phyloP scores from a whole-genome alignment of 2,113 vertebrate species.

The Trogon melanurus region DNA sequence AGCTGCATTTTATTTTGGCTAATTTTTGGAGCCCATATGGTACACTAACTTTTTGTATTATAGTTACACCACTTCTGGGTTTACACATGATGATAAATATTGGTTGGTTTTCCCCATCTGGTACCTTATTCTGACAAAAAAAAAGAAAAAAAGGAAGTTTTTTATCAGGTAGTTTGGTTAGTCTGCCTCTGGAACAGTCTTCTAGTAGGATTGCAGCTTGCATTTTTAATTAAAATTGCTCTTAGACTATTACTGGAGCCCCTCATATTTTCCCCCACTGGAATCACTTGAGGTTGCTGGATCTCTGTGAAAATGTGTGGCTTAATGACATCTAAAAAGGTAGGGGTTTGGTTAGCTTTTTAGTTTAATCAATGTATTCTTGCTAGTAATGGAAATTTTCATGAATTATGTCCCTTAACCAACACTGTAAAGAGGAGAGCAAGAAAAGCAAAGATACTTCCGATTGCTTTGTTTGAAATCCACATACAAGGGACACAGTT shows the following conservation, averaged over 20 bases:
- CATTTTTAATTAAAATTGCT: neutral
- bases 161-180: neutral
- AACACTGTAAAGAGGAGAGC: neutral
- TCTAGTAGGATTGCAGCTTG: neutral
- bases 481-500: neutral
- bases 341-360: accelerated
- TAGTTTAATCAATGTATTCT: neutral
- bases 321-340: neutral
- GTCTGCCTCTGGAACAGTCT: neutral
- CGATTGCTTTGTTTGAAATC: neutral
- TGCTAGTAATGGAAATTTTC: neutral
- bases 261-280: neutral
- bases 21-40: constrained; percentile 5
- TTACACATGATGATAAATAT: constrained; percentile 19
- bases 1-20: constrained; percentile 15
- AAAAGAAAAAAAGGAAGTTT: neutral
- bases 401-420: neutral
- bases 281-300: neutral
- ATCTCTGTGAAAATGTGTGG: neutral
- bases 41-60: neutral
- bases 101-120: neutral
- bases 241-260: neutral
- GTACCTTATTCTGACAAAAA: neutral
- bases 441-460: neutral
- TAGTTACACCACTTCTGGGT: neutral